phyloP scores from a whole-genome alignment of 2,113 vertebrate genomes.

The Platysteira castanea region DNA sequence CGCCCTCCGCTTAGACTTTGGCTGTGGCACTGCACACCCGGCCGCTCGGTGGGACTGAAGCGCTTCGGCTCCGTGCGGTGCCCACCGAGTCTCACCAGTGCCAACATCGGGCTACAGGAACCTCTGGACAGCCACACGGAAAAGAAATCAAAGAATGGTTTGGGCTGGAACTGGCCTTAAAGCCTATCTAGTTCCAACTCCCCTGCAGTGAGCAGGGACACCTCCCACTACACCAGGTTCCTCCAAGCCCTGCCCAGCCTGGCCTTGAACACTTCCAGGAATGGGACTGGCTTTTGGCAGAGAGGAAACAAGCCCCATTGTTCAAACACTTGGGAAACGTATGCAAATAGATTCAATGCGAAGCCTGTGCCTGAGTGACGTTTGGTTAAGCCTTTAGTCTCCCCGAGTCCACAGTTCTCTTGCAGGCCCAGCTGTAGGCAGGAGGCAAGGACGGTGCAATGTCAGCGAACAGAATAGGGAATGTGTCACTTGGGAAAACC shows the following conservation, averaged over 20 bases:
- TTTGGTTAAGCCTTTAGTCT: not conserved
- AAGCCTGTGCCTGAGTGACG: not conserved
- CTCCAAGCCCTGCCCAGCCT: not conserved
- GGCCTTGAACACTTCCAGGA: not conserved
- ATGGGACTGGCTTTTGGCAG: not conserved
- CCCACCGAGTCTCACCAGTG: accelerated
- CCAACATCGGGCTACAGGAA: not conserved
- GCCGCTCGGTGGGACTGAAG: accelerated
- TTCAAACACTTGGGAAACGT: not conserved
- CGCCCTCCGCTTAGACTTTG: not conserved
- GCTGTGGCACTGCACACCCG: not conserved
- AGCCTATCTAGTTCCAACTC: not conserved
- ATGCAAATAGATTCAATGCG: not conserved
- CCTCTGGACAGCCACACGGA: not conserved
- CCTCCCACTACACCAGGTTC: not conserved
- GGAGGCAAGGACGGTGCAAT: not conserved
- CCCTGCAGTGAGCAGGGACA: not conserved
- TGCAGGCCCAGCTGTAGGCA: accelerated
- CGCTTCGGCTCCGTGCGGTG: accelerated
- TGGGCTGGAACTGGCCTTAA: not conserved
- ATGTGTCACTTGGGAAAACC: not conserved
- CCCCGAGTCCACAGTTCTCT: not conserved
- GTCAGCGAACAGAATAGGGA: not conserved
- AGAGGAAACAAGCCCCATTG: not conserved
- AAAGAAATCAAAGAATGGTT: not conserved